Base-by-base conservation (phyloP, 2,888 invertebrate species). In the Agonopterix arenella region DNA sequence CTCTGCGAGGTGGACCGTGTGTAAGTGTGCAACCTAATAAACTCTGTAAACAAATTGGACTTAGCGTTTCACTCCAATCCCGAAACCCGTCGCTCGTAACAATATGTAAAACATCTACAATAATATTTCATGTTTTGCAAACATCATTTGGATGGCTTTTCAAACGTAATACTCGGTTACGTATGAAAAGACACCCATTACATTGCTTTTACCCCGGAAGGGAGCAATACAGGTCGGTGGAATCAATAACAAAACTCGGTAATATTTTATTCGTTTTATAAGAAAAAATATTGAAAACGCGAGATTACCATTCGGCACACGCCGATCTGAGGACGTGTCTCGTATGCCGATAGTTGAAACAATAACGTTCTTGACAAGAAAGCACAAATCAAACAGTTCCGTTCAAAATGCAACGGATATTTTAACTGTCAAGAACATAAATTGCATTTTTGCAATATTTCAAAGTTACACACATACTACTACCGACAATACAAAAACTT, bases 281-380 rank as follows among this genome's bases (percentile, higher is more conserved):
- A 74, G 73, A 48, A 77, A 80, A 81, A 81, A 73, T 80, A 81
- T 79, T 76, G 76, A 77, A 80, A 79, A 71, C 66, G 61, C 61
- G 61, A 58, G 53, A 70, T 80, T 76, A 68, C 61, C 67, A 84
- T 84, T 80, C 81, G 53, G 62, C 63, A 69, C 83, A 76, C 83
- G 80, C 70, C 60, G 54, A 72, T 28, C 28, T 28, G 62, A 68
- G 68, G 53, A 80, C 85, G 85, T 83, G 84, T 70, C 62, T 64
- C 65, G 82, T 75, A 70, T 84, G 59, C 73, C 69, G 71, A 82
- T 79, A 82, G 76, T 77, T 73, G 76, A 82, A 84, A 84, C 83
- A 82, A 82, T 76, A 69, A 75, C 69, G 71, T 64, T 61, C 69
- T 74, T 80, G 76, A 80, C 80, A 78, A 75, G 76, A 70, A 79